A percentile compares a stretch with the other conserved stretches of the same genome.
Conservation (phyloP, 2,113 vertebrate genomes). For the Lycocorax pyrrhopterus region DNA sequence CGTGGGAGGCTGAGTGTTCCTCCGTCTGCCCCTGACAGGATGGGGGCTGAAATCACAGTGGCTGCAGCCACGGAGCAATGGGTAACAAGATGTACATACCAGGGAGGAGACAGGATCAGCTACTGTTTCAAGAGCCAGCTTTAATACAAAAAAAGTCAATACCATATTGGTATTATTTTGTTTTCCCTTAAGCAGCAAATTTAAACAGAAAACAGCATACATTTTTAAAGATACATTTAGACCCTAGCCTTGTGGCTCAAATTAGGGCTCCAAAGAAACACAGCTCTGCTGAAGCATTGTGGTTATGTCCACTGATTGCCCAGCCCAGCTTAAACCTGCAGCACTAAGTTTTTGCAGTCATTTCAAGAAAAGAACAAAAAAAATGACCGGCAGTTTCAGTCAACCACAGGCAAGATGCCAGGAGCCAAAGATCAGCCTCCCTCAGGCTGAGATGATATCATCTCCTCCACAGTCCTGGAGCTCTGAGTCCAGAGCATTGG, state of each 20-base stretch:
- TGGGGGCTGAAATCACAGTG: not conserved
- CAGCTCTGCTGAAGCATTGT: not conserved
- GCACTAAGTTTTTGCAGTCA: conserved; percentile 53
- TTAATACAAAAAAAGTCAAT: not conserved
- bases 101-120: not conserved
- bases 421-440: conserved; percentile 67
- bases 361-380: conserved; percentile 46
- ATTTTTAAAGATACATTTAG: conserved; percentile 1
- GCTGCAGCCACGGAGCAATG: not conserved
- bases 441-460: conserved; percentile 69
- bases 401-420: conserved; percentile 67
- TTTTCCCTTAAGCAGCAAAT: not conserved
- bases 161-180: not conserved
- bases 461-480: conserved; percentile 48
- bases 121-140: not conserved
- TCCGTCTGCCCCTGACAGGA: conserved; percentile 51
- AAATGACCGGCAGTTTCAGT: conserved; percentile 66
- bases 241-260: not conserved
- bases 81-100: not conserved
- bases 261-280: not conserved
- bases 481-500: conserved; percentile 17
- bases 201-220: not conserved
- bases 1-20: conserved; percentile 12
- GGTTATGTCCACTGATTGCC: not conserved
- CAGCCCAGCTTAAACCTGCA: conserved; percentile 8